These are phyloP conservation scores for Myiothlypis coronata DNA, from an alignment of 2,797 vertebrate species.

Conservation along the genomic window DNA sequence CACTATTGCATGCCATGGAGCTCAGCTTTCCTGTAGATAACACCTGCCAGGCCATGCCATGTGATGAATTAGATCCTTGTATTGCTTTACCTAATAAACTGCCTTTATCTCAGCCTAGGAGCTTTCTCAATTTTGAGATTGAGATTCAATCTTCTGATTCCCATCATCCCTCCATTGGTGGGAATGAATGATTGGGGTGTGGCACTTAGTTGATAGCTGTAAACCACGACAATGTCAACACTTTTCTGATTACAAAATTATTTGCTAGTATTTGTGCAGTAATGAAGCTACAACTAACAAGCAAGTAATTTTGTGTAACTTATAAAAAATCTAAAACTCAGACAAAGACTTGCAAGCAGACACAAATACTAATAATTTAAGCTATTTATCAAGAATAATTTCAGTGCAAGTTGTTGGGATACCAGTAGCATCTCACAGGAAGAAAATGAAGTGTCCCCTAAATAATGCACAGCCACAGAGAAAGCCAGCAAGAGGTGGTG, in stretches of 20 bases:
- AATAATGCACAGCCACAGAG: neutral
- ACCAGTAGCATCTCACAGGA: neutral
- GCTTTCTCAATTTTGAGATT: neutral
- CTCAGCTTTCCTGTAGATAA: neutral
- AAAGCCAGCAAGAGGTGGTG: neutral
- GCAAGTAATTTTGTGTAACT: neutral
- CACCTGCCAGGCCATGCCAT: neutral
- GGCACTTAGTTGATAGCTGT: neutral
- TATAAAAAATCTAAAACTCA: neutral
- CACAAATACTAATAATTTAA: neutral
- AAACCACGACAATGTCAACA: accelerated
- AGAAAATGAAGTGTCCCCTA: neutral
- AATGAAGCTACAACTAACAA: neutral
- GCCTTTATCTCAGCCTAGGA: neutral
- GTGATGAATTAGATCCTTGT: neutral
- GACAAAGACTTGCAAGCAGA: neutral
- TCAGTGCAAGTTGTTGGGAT: neutral
- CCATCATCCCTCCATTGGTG: neutral
- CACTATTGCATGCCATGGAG: neutral
- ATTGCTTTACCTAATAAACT: neutral
- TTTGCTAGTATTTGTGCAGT: neutral
- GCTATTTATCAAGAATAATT: neutral
- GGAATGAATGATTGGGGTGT: accelerated
- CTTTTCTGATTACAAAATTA: neutral
- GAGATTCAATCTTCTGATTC: neutral